phyloP scores from a whole-genome alignment of 2,888 invertebrate genomes.

The Andrena dorsata region DNA sequence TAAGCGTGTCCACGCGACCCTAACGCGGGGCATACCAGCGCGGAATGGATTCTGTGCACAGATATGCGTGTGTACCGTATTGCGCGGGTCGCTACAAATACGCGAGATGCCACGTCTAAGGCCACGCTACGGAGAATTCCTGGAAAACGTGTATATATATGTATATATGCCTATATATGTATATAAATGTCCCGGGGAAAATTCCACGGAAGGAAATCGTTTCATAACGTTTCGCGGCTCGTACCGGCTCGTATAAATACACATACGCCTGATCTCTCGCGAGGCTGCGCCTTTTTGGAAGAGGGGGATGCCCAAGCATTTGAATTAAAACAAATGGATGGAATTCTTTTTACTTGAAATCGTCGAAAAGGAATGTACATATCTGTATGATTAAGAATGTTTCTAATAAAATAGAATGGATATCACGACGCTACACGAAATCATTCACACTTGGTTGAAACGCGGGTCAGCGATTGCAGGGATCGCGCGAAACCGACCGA shows the following conservation, averaged over 20 bases:
- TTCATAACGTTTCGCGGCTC: conserved; percentile 45
- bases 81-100: conserved; percentile 60
- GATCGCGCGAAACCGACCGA: not conserved
- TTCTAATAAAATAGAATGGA: no score
- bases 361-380: not conserved
- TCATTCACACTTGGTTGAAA: not conserved
- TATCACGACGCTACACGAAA: not conserved
- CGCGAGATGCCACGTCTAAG: conserved; percentile 44
- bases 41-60: conserved; percentile 15
- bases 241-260: conserved; percentile 14
- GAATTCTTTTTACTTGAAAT: conserved; percentile 5
- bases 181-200: conserved; percentile 41
- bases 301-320: not conserved
- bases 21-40: conserved; percentile 17
- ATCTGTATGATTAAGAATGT: no score
- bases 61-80: conserved; percentile 42
- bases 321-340: conserved; percentile 25
- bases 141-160: conserved; percentile 37
- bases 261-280: conserved; percentile 3
- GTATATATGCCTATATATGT: no score
- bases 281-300: not conserved
- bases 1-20: conserved; percentile 26
- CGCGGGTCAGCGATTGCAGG: not conserved
- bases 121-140: conserved; percentile 49
- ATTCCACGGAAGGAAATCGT: conserved; percentile 58